Conservation (phyloP, 1,140 invertebrate species). For the Bilobella aurantiaca region DNA sequence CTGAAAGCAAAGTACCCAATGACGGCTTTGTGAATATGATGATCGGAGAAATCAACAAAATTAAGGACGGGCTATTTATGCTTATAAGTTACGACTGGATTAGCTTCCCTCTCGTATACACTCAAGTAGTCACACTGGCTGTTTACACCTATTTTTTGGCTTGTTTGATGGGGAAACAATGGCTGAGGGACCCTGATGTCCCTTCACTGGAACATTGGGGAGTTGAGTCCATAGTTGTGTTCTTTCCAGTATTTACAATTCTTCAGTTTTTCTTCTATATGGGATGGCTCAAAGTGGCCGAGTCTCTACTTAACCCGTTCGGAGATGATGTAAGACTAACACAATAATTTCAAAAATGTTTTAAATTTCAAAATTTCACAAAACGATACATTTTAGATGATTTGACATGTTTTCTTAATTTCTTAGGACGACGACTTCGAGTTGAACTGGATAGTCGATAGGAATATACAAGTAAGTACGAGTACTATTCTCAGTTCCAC, state of each 20-base stretch:
- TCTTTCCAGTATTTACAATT: slow-evolving; percentile 73
- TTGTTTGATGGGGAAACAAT: slow-evolving; percentile 68
- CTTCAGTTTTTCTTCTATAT: slow-evolving; percentile 70
- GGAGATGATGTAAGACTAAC: slow-evolving; percentile 51
- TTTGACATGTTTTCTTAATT: background rate
- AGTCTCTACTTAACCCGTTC: slow-evolving; percentile 74
- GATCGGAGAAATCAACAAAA: slow-evolving; percentile 41
- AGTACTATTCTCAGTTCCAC: too few relatives aligned
- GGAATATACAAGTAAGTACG: slow-evolving; percentile 58
- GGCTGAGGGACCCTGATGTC: slow-evolving; percentile 45
- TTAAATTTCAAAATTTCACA: too few relatives aligned
- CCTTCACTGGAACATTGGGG: slow-evolving; percentile 7
- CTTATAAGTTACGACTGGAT: slow-evolving; percentile 69
- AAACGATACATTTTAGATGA: background rate
- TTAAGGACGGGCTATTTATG: background rate
- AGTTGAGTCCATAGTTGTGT: slow-evolving; percentile 53
- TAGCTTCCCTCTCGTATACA: slow-evolving; percentile 84
- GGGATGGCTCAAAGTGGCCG: slow-evolving; percentile 81
- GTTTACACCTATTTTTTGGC: slow-evolving; percentile 82
- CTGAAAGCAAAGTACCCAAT: slow-evolving; percentile 48
- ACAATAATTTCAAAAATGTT: too few relatives aligned
- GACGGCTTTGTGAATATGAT: slow-evolving; percentile 49
- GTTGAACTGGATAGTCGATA: slow-evolving; percentile 76
- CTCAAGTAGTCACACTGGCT: slow-evolving; percentile 83
- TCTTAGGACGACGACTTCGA: slow-evolving; percentile 68